Evolutionary conservation across 1,140 invertebrate species (phyloP), one percentile per base, ranked within the genome.

Genomic region (Trialeurodes vaporariorum): DNA sequence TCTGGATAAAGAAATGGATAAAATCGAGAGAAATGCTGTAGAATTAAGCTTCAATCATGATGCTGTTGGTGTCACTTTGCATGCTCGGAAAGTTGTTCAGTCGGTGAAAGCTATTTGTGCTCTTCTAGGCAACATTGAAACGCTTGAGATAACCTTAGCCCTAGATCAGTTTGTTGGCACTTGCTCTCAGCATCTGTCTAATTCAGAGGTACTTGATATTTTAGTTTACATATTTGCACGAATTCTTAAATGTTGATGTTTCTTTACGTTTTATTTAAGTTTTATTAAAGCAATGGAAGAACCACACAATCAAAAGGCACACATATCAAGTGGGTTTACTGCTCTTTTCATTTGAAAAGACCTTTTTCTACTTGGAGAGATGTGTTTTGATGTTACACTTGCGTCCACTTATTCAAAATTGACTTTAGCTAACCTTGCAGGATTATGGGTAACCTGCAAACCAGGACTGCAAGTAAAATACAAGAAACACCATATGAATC

Each of bases 71-170:
- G 78, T 81, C 22, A 75, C 78, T 62, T 72, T 84, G 25, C 83
- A 87, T 73, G 80, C 83, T 1, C 81, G 83, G 70, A 79, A 86
- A 23, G 85, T 94, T 59, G 82, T 89, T 23, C 94, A 98, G 78
- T 88, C 92, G 0, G 90, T 96, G 0, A 98, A 97, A 80, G 92
- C 92, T 0, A 87, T 98, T 11, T 94, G 93, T 76, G 87, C 92
- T 25, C 79, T 94, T 25, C 86, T 96, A 70, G 91, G 91, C 13
- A 88, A 87, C 67, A 85, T 96, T 1, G 92, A 96, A 79, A 96
- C 93, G 0, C 78, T 87, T 61, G 91, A 94, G 73, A 84, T 95
- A 1, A 87, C 86, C 1, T 83, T 87, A 67, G 86, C 90, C 49
- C 78, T 94, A 2, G 85, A 87, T 64, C 81, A 84, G 34, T 85